Evolutionary conservation across 1,140 invertebrate species (phyloP).

Genomic region (Drosophila ercepeae): DNA sequence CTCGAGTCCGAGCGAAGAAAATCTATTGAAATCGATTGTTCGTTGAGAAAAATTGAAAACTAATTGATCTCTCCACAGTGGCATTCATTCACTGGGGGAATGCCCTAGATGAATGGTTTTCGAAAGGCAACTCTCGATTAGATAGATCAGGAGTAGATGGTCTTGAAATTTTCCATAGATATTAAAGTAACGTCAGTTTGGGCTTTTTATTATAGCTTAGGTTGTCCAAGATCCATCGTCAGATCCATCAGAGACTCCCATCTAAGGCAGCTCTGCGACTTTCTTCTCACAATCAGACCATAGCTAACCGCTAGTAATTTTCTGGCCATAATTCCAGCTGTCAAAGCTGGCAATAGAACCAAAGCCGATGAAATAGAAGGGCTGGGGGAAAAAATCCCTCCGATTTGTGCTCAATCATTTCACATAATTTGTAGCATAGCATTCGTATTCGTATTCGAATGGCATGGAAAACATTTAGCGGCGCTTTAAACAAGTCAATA

Average conservation of each 20-base stretch:
- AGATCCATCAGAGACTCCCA: neutral
- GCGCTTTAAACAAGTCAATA: constrained; percentile 82
- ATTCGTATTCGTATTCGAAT: constrained; percentile 13
- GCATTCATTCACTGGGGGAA: constrained; percentile 36
- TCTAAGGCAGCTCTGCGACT: neutral
- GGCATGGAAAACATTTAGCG: constrained; percentile 56
- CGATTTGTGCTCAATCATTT: constrained; percentile 75
- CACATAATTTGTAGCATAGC: constrained; percentile 73
- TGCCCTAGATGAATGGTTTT: constrained; percentile 28
- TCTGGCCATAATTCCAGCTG: constrained; percentile 48
- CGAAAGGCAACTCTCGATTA: constrained; percentile 4
- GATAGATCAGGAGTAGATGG: neutral
- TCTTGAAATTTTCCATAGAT: constrained; percentile 3
- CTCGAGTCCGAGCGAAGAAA: constrained; percentile 32
- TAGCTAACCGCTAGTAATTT: constrained; percentile 25
- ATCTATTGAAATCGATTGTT: constrained; percentile 43
- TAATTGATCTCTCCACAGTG: constrained; percentile 54
- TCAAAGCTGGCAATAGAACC: constrained; percentile 28
- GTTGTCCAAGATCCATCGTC: neutral
- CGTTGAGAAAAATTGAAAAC: constrained; percentile 47
- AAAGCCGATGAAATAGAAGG: constrained; percentile 2
- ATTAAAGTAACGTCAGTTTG: no score
- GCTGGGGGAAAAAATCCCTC: constrained; percentile 15
- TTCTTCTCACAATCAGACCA: constrained; percentile 14
- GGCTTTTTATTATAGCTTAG: neutral